Evolutionary conservation across 1,140 invertebrate species (phyloP), one percentile per base, ranked within the genome.

Genomic region (Homarus americanus): DNA sequence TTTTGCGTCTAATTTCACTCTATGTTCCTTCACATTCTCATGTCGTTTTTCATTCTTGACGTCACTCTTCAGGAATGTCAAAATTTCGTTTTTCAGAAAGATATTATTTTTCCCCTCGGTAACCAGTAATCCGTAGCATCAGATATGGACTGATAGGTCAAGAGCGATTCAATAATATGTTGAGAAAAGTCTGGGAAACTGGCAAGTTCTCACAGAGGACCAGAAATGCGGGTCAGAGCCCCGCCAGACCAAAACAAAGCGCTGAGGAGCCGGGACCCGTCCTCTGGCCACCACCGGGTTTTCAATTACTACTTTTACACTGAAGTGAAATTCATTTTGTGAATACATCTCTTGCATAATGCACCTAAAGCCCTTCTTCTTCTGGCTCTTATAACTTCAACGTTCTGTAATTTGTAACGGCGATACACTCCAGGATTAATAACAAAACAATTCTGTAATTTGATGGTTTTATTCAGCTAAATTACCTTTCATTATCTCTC

Each of bases 401-500:
- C 44, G 17, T n/a, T n/a, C n/a, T n/a, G n/a, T n/a, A n/a, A n/a
- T n/a, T n/a, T n/a, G n/a, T n/a, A n/a, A n/a, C n/a, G n/a, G n/a
- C n/a, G n/a, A n/a, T n/a, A n/a, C n/a, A n/a, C n/a, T n/a, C n/a
- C n/a, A n/a, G n/a, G n/a, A n/a, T n/a, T n/a, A n/a, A n/a, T n/a
- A n/a, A n/a, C n/a, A n/a, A n/a, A n/a, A n/a, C n/a, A n/a, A n/a
- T n/a, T n/a, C n/a, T n/a, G n/a, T n/a, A n/a, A 34, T 15, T 75
- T 36, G 28, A 75, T 34, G 28, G 36, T 17, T 75, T 75, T 75
- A 75, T 75, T 32, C 73, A 34, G 34, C 73, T 32, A 75, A 75
- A 75, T 75, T 75, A 75, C 73, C 73, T 34, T 75, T 34, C 73
- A 32, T 75, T 75, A 75, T 75, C 73, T 32, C 28, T 32, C 73